Conservation (phyloP, 2,797 vertebrate species). For the Syngnathus rostellatus region DNA sequence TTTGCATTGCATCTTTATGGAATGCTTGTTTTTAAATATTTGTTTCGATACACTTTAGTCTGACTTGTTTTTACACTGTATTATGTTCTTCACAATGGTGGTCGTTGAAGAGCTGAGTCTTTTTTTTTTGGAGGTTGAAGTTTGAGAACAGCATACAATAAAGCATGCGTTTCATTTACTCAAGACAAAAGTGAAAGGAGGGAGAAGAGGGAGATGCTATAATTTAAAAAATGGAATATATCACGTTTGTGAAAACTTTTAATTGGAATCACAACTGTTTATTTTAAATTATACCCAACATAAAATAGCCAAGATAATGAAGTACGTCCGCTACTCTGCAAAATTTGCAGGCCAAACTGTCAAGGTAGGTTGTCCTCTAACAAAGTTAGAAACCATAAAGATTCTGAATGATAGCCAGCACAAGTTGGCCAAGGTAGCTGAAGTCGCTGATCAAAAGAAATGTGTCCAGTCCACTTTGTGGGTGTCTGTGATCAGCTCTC, state of each 20-base stretch:
- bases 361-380: too few relatives aligned
- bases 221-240: too few relatives aligned
- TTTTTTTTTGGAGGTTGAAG: too few relatives aligned
- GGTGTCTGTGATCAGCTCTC: conserved; percentile 1
- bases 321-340: neutral
- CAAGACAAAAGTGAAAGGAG: too few relatives aligned
- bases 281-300: neutral
- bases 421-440: neutral
- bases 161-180: too few relatives aligned
- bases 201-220: too few relatives aligned
- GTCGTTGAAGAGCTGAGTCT: too few relatives aligned
- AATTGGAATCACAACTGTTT: too few relatives aligned
- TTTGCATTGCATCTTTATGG: too few relatives aligned
- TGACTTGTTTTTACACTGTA: neutral
- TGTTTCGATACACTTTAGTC: neutral
- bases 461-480: neutral
- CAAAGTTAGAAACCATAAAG: neutral
- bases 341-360: neutral
- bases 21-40: neutral
- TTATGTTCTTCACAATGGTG: neutral
- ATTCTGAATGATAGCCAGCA: neutral
- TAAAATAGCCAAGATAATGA: neutral
- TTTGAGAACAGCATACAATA: too few relatives aligned
- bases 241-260: too few relatives aligned
- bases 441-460: conserved; percentile 1